Percentiles rank a stretch among this genome's conserved stretches.
Evolutionary conservation across 2,113 vertebrate genomes (phyloP).

Genomic region (Anarrhichthys ocellatus): DNA sequence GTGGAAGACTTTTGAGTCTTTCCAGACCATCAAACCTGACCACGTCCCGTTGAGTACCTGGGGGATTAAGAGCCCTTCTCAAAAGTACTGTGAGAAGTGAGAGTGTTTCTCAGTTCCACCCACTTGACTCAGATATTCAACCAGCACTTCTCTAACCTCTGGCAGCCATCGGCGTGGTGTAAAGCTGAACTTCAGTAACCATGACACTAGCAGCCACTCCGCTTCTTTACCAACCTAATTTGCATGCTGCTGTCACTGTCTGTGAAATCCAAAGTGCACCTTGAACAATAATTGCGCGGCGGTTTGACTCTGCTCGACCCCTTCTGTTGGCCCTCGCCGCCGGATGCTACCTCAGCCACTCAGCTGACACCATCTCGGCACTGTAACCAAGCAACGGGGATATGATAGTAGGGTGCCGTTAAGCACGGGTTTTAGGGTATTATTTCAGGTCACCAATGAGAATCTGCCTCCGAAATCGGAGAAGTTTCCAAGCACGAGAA

Average conservation of each 20-base stretch:
- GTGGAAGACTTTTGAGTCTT: neutral
- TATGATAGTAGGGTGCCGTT: neutral
- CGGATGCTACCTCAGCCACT: constrained; percentile 13
- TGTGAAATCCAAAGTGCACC: constrained; percentile 9
- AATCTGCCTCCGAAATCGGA: neutral
- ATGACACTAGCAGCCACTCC: neutral
- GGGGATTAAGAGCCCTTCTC: constrained; percentile 24
- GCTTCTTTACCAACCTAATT: neutral
- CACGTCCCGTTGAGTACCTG: neutral
- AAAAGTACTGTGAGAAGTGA: constrained; percentile 1
- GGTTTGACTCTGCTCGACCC: constrained; percentile 29
- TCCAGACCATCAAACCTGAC: neutral
- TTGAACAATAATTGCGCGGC: constrained; percentile 16
- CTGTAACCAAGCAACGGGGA: constrained; percentile 42
- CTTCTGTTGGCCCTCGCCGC: neutral
- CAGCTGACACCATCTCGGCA: neutral
- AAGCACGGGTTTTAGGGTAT: neutral
- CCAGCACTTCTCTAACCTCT: constrained; percentile 15
- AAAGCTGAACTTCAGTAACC: neutral
- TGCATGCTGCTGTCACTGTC: constrained; percentile 5
- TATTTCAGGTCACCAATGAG: neutral
- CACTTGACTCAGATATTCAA: constrained; percentile 20
- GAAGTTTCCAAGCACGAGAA: neutral
- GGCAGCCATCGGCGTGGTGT: neutral
- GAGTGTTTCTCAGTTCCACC: constrained; percentile 16